Conservation (phyloP, 35 echinoderm and acorn worm species). For the Diadema setosum region DNA sequence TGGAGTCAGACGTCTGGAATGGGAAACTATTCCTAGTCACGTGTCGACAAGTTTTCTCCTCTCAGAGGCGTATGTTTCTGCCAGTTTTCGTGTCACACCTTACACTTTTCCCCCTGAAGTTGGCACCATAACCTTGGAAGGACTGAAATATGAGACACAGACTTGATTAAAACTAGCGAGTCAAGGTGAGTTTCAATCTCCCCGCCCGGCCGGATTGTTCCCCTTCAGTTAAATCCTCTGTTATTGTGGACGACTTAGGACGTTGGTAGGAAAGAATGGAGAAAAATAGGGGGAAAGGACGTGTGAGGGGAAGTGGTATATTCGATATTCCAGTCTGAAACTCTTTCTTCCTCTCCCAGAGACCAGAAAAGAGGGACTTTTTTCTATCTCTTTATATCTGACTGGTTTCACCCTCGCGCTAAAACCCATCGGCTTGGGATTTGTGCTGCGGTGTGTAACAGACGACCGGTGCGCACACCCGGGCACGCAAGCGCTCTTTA, state of each 20-base stretch:
- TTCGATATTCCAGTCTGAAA: not conserved
- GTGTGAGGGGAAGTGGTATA: too few relatives aligned
- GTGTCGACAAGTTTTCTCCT: too few relatives aligned
- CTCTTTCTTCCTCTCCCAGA: not conserved
- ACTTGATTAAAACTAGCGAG: slow-evolving; percentile 1
- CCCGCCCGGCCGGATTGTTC: not conserved
- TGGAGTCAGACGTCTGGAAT: too few relatives aligned
- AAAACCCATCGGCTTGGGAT: not conserved
- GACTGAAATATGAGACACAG: not conserved
- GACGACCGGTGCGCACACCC: not conserved
- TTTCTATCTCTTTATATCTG: not conserved
- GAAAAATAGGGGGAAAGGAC: not conserved
- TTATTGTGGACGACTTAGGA: not conserved
- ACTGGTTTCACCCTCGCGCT: not conserved
- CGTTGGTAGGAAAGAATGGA: not conserved
- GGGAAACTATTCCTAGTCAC: too few relatives aligned
- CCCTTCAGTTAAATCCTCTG: not conserved
- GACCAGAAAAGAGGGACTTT: not conserved
- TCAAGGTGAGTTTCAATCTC: not conserved
- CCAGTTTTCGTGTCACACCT: too few relatives aligned
- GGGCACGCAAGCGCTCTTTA: not conserved
- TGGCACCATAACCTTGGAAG: too few relatives aligned
- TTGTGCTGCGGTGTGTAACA: not conserved
- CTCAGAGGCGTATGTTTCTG: too few relatives aligned
- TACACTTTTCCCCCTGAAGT: too few relatives aligned